Evolutionary conservation across 2,113 vertebrate genomes (phyloP).

Genomic region (Proterorhinus semilunaris): DNA sequence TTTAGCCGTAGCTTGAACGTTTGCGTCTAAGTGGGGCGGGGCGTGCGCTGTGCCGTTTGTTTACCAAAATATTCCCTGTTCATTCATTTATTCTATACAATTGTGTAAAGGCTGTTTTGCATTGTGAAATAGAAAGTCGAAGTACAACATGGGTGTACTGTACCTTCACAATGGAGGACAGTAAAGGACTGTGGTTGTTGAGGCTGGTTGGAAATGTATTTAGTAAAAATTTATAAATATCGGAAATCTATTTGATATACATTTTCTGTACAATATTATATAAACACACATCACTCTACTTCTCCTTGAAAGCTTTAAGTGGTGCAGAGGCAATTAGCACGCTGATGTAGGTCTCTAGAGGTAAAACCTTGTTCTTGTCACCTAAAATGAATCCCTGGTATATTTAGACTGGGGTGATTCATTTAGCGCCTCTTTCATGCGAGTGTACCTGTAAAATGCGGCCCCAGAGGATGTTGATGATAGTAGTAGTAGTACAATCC

Average conservation of each 20-base stretch:
- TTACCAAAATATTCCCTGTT: neutral
- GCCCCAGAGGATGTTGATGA: constrained; percentile 43
- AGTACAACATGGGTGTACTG: neutral
- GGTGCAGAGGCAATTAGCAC: constrained; percentile 49
- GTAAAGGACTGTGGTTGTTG: too few species aligned
- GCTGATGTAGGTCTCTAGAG: constrained; percentile 39
- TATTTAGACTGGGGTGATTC: constrained; percentile 63
- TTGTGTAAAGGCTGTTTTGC: too few species aligned
- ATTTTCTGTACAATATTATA: too few species aligned
- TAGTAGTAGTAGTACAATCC: constrained; percentile 17
- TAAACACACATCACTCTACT: too few species aligned
- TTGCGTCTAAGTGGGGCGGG: neutral
- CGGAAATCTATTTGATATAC: too few species aligned
- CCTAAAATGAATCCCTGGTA: constrained; percentile 27
- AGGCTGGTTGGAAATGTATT: too few species aligned
- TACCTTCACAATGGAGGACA: too few species aligned
- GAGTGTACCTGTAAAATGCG: constrained; percentile 32
- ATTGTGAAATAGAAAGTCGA: neutral
- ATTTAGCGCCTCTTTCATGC: constrained; percentile 33
- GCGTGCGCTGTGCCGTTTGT: neutral
- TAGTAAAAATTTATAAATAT: too few species aligned
- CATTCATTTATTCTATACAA: too few species aligned
- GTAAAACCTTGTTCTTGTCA: constrained; percentile 34
- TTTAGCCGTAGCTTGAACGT: constrained; percentile 13
- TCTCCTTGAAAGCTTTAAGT: constrained; percentile 34